Evolutionary conservation across 2,888 invertebrate species (phyloP).

Genomic region (Netelia inedita): DNA sequence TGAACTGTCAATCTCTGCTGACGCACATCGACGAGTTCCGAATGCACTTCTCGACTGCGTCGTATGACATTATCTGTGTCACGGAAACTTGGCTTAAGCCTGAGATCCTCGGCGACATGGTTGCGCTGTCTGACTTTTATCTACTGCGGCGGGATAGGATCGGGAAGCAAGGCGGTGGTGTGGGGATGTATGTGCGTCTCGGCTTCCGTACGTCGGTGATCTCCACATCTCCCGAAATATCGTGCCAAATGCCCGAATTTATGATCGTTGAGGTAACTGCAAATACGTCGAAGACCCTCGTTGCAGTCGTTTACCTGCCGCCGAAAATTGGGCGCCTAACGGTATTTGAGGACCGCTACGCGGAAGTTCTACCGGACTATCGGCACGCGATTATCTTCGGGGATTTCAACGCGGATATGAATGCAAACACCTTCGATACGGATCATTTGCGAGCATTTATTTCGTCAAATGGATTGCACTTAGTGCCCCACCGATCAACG

Average conservation of each 20-base stretch:
- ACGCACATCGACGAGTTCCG: too few relatives aligned
- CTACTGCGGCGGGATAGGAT: neutral
- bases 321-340: too few relatives aligned
- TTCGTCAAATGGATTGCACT: neutral
- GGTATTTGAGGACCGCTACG: too few relatives aligned
- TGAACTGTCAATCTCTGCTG: too few relatives aligned
- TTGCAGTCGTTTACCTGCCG: neutral
- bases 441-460: conserved; percentile 5
- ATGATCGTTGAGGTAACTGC: neutral
- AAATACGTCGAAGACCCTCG: neutral
- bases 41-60: too few relatives aligned
- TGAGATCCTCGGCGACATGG: too few relatives aligned
- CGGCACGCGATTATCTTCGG: conserved; percentile 70
- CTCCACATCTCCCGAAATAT: neutral
- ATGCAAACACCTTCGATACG: neutral
- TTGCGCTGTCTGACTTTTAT: too few relatives aligned
- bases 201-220: too few relatives aligned
- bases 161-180: too few relatives aligned
- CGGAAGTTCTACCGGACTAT: conserved; percentile 15
- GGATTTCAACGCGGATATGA: conserved; percentile 71
- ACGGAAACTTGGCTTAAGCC: neutral
- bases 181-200: too few relatives aligned
- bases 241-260: neutral
- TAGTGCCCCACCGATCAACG: neutral
- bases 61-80: too few relatives aligned